Percentiles rank a stretch among this genome's conserved stretches.
These are phyloP conservation scores for Anas platyrhynchos DNA, from an alignment of 2,113 vertebrate genomes.

Conservation along the genomic window DNA sequence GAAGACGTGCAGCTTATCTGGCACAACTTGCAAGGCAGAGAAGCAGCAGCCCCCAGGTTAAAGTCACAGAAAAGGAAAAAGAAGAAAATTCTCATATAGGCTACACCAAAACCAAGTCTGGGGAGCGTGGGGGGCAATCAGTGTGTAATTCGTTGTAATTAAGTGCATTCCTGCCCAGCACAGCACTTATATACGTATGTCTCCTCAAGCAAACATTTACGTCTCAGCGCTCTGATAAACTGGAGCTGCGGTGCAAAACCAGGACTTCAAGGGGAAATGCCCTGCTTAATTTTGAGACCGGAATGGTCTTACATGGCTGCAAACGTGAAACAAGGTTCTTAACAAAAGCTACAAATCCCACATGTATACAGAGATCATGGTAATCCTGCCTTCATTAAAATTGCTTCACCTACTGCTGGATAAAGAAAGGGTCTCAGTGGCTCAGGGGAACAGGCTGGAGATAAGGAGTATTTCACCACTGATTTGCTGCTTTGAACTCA, in stretches of 20 bases:
- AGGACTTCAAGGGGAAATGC: not conserved
- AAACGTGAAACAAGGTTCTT: not conserved
- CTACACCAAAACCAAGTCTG: not conserved
- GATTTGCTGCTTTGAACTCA: not conserved
- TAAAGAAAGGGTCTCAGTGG: not conserved
- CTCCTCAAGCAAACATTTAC: not conserved
- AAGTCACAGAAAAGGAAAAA: not conserved
- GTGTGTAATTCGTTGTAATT: not conserved
- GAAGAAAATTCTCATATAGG: accelerated
- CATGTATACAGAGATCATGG: not conserved
- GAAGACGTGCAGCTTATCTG: not conserved
- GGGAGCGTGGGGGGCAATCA: not conserved
- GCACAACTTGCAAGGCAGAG: not conserved
- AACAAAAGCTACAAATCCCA: constrained; percentile 32
- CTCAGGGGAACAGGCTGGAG: not conserved
- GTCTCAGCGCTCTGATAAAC: not conserved
- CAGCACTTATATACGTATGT: not conserved
- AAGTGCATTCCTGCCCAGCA: not conserved
- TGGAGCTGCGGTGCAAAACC: not conserved
- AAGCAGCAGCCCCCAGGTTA: not conserved
- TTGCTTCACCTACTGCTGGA: not conserved
- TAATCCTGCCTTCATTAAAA: not conserved
- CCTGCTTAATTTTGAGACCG: not conserved
- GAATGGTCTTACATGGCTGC: not conserved
- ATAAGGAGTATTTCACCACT: not conserved